Evolutionary conservation across 2,888 invertebrate genomes (phyloP).

Genomic region (Leucophora obtusa): DNA sequence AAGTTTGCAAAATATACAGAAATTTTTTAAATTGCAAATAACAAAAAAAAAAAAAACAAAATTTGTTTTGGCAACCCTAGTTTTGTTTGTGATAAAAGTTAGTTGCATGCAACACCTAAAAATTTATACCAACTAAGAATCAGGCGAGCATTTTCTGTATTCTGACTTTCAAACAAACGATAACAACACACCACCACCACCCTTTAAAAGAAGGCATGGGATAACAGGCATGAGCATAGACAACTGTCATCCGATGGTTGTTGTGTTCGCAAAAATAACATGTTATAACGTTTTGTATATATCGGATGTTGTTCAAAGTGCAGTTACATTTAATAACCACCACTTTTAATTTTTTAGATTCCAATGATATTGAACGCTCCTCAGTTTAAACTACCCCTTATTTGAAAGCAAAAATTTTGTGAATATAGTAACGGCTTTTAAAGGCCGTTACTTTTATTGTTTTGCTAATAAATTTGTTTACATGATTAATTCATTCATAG

Average conservation of each 20-base stretch:
- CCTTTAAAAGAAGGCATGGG: neutral
- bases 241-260: neutral
- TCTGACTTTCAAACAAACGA: slow-evolving; percentile 19
- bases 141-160: slow-evolving; percentile 68
- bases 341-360: neutral
- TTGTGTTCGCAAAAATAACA: neutral
- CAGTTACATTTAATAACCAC: neutral
- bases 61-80: slow-evolving; percentile 10
- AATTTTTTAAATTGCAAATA: no score
- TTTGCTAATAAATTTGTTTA: neutral
- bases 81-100: neutral
- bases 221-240: neutral
- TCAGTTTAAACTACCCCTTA: neutral
- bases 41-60: no score
- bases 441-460: neutral
- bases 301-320: neutral
- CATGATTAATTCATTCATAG: neutral
- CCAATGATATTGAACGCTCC: neutral
- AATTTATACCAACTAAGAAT: slow-evolving; percentile 73
- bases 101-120: slow-evolving; percentile 33
- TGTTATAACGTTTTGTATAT: neutral
- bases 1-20: no score
- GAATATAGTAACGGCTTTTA: neutral
- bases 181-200: slow-evolving; percentile 18
- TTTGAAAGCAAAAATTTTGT: neutral